Conservation (phyloP, 2,797 vertebrate species). For the Tragopan temminckii region DNA sequence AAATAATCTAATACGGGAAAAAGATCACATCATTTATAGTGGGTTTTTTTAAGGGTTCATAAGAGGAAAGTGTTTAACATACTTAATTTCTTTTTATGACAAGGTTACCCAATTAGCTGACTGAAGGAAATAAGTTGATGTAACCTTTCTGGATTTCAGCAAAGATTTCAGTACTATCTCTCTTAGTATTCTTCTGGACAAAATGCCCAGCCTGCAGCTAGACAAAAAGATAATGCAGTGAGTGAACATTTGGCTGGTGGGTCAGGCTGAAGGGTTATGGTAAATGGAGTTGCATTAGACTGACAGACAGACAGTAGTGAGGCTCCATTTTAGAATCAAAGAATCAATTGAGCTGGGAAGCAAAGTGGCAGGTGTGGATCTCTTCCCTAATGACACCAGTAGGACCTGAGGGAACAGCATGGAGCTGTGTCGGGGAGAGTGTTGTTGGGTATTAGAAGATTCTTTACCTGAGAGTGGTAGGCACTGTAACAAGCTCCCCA, state of each 20-base stretch:
- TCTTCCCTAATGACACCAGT: not conserved
- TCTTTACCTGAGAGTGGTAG: not conserved
- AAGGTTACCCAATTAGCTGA: not conserved
- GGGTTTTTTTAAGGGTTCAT: not conserved
- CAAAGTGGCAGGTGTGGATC: not conserved
- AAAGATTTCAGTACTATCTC: not conserved
- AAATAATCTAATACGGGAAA: not conserved
- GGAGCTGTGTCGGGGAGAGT: not conserved
- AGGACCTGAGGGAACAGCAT: not conserved
- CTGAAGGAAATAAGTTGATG: not conserved
- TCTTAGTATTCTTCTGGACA: not conserved
- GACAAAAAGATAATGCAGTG: not conserved
- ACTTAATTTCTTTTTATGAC: not conserved
- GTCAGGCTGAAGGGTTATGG: not conserved
- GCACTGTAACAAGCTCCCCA: not conserved
- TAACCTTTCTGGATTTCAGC: not conserved
- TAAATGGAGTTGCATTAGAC: not conserved
- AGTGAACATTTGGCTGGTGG: not conserved
- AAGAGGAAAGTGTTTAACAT: not conserved
- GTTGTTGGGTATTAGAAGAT: not conserved
- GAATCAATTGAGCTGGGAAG: not conserved
- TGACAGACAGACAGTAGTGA: not conserved
- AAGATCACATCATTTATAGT: not conserved
- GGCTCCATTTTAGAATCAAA: not conserved
- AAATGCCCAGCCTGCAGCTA: not conserved